These are phyloP conservation scores for Brachylomia viminalis DNA, from an alignment of 2,888 invertebrate species.

Conservation along the genomic window DNA sequence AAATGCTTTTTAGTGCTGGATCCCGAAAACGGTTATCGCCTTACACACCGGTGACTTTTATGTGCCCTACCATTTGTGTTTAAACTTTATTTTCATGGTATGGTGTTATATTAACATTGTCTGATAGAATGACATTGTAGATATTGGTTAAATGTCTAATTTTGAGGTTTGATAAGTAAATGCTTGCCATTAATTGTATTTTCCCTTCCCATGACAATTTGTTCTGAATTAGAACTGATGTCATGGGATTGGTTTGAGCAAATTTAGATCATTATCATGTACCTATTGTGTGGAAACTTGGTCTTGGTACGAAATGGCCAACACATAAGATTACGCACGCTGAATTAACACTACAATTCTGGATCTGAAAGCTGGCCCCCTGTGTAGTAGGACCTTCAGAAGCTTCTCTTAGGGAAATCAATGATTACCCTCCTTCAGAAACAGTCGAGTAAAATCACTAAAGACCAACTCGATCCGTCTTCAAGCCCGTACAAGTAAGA, in stretches of 20 bases:
- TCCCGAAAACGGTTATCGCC: conserved; percentile 74
- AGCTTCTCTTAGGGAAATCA: not conserved
- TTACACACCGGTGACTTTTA: conserved; percentile 70
- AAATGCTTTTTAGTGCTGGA: conserved; percentile 68
- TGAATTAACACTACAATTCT: too few relatives aligned
- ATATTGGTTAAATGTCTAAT: not conserved
- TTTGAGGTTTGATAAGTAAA: not conserved
- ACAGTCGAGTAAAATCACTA: not conserved
- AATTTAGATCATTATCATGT: too few relatives aligned
- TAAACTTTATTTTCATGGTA: conserved; percentile 34
- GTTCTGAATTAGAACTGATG: too few relatives aligned
- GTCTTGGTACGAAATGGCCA: too few relatives aligned
- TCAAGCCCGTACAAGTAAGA: conserved; percentile 10
- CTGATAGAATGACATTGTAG: not conserved
- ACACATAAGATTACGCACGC: too few relatives aligned
- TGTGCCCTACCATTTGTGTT: conserved; percentile 64
- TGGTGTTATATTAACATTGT: conserved; percentile 13
- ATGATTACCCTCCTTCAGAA: not conserved
- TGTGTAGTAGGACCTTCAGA: not conserved
- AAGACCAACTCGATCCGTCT: conserved; percentile 26
- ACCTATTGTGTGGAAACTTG: too few relatives aligned
- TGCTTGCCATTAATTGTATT: too few relatives aligned
- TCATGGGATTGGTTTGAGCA: too few relatives aligned
- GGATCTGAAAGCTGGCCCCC: too few relatives aligned
- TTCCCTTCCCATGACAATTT: too few relatives aligned